These are phyloP conservation scores for Aplodontia rufa DNA, from an alignment of 2,113 vertebrate genomes.

Conservation along the genomic window DNA sequence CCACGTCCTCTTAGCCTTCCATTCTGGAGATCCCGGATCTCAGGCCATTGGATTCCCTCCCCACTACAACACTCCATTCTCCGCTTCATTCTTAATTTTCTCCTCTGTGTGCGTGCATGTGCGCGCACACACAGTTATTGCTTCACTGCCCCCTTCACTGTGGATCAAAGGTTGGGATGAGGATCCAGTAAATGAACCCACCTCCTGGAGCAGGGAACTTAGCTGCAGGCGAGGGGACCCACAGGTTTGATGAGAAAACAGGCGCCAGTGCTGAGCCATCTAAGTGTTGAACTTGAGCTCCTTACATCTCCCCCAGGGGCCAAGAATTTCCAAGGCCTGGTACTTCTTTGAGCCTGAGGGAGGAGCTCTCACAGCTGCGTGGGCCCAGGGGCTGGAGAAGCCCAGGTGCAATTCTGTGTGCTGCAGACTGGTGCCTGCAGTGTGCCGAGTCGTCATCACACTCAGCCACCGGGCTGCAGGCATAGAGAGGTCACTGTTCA, in stretches of 20 bases:
- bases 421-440: background rate
- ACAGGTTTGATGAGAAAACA: background rate
- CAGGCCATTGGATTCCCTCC: background rate
- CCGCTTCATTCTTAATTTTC: too few species aligned
- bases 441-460: background rate
- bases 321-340: accelerated
- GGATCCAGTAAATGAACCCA: background rate
- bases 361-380: too few species aligned
- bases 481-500: background rate
- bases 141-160: background rate
- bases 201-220: background rate
- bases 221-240: background rate
- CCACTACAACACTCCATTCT: too few species aligned
- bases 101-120: too few species aligned
- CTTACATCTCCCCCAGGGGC: background rate
- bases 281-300: background rate
- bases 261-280: background rate
- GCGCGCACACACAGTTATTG: background rate
- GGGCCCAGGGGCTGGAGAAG: background rate
- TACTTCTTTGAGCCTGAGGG: background rate
- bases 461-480: background rate
- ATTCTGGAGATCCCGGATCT: background rate
- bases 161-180: background rate
- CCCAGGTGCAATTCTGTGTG: background rate
- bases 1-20: background rate